Percentiles rank a stretch among this genome's conserved stretches.
phyloP scores from a whole-genome alignment of 2,888 invertebrate species.

The Hydroisotoma schaefferi region DNA sequence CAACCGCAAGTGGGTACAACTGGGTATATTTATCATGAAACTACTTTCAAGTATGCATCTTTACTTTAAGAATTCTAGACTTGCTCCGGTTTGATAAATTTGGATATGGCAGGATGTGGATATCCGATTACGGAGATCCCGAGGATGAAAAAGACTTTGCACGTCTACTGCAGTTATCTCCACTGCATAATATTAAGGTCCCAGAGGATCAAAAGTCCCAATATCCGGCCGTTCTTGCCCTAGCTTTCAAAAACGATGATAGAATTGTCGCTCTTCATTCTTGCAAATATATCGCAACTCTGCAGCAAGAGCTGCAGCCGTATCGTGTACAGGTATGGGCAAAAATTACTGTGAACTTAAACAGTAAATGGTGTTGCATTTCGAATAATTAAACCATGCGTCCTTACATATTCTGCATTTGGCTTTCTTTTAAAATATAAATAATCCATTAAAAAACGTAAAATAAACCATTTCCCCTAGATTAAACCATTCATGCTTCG shows the following conservation, averaged over 20 bases:
- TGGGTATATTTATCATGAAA: background rate
- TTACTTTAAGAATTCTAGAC: slow-evolving; percentile 79
- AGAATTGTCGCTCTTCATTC: slow-evolving; percentile 65
- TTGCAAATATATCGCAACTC: slow-evolving; percentile 84
- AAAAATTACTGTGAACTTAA: no score
- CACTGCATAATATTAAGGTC: slow-evolving; percentile 80
- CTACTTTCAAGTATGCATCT: background rate
- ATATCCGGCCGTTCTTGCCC: slow-evolving; percentile 86
- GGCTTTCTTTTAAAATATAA: no score
- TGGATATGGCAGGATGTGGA: slow-evolving; percentile 95
- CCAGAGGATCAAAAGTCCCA: slow-evolving; percentile 58
- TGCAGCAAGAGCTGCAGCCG: slow-evolving; percentile 72
- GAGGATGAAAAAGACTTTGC: slow-evolving; percentile 80
- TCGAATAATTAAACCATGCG: no score
- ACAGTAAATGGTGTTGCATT: no score
- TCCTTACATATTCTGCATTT: no score
- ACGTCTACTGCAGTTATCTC: slow-evolving; percentile 80
- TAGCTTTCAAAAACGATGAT: slow-evolving; percentile 63
- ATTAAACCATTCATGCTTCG: background rate
- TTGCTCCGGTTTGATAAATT: slow-evolving; percentile 97
- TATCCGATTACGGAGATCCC: slow-evolving; percentile 89
- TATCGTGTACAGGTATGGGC: slow-evolving; percentile 60
- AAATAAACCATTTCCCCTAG: no score
- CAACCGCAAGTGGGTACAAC: background rate
- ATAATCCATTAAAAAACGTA: no score